phyloP scores from a whole-genome alignment of 2,797 vertebrate genomes.

The Cephalopachus bancanus region DNA sequence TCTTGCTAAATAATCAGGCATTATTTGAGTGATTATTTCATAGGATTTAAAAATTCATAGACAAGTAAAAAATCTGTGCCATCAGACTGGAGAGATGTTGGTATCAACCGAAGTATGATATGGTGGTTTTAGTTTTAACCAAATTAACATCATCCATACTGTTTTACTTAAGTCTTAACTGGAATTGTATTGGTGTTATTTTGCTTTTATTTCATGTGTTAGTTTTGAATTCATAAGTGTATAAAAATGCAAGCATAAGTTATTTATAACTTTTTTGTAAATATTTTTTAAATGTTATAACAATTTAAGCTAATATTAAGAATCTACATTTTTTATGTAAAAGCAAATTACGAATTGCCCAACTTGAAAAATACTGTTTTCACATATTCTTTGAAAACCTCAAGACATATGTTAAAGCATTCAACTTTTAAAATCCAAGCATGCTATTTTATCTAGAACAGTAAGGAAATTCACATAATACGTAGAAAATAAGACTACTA shows the following conservation, averaged over 20 bases:
- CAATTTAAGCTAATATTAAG: neutral
- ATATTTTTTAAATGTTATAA: neutral
- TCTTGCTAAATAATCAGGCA: neutral
- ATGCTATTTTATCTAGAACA: neutral
- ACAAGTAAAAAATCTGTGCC: neutral
- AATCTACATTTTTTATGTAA: slow-evolving; percentile 8
- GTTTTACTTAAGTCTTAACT: neutral
- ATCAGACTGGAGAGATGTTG: neutral
- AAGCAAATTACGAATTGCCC: neutral
- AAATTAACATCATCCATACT: neutral
- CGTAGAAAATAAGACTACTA: neutral
- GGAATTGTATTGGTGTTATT: neutral
- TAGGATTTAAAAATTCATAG: neutral
- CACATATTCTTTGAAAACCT: slow-evolving; percentile 33
- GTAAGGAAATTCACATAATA: neutral
- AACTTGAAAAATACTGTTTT: neutral
- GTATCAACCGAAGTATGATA: neutral
- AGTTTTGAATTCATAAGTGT: slow-evolving; percentile 21
- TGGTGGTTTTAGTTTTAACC: neutral
- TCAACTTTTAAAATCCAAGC: neutral
- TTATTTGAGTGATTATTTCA: neutral
- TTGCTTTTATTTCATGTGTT: slow-evolving; percentile 12
- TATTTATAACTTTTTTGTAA: neutral
- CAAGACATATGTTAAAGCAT: neutral
- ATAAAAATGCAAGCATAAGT: neutral